A percentile compares a stretch with the other conserved stretches of the same genome.
Conservation (phyloP, 2,888 invertebrate genomes). For the Orthosia incerta region DNA sequence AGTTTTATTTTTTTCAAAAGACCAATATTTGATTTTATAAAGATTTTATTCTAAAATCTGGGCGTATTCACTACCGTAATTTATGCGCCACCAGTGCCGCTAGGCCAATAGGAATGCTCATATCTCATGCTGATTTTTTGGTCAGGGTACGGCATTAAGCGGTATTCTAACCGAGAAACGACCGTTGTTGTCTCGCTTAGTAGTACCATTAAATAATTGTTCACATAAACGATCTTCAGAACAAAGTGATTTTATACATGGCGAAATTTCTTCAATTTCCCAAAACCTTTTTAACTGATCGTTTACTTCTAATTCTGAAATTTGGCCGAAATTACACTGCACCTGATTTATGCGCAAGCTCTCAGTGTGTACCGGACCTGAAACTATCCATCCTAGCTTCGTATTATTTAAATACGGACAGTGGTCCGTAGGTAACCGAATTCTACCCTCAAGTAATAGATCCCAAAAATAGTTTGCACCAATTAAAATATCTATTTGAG, state of each 20-base stretch:
- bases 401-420: conserved; percentile 7
- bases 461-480: no score
- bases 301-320: conserved; percentile 1
- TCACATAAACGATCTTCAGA: neutral
- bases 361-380: conserved; percentile 2
- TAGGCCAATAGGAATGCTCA: no score
- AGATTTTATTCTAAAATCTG: no score
- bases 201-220: neutral
- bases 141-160: no score
- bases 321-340: conserved; percentile 9
- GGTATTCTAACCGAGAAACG: neutral
- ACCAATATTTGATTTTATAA: no score
- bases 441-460: no score
- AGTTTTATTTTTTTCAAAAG: no score
- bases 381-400: conserved; percentile 10
- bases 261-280: neutral
- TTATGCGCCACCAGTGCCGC: no score
- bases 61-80: no score
- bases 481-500: no score
- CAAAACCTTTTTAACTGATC: neutral
- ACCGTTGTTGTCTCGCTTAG: conserved; percentile 1
- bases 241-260: neutral
- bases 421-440: no score
- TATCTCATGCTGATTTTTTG: no score
- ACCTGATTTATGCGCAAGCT: conserved; percentile 8